A percentile compares a stretch with the other conserved stretches of the same genome.
Evolutionary conservation across 1,140 invertebrate species (phyloP).

Genomic region (Heliothis virescens): DNA sequence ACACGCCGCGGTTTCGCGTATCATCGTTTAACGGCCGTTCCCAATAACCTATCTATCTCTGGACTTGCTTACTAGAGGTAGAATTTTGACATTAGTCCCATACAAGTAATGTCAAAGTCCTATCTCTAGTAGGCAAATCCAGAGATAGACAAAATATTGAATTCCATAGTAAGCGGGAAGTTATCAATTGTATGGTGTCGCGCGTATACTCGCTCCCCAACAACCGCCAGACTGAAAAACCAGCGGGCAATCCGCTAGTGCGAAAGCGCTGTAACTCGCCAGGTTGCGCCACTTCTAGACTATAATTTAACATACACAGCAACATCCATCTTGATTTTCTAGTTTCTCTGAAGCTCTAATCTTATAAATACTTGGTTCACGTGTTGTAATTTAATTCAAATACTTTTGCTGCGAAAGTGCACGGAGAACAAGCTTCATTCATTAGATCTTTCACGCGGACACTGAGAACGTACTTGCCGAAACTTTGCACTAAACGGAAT

Average conservation of each 20-base stretch:
- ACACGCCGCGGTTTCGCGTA: too few species aligned
- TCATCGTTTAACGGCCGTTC: too few species aligned
- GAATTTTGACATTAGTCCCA: too few species aligned
- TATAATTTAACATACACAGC: background rate
- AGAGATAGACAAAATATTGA: too few species aligned
- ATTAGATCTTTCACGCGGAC: conserved; percentile 46
- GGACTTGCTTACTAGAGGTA: too few species aligned
- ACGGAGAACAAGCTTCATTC: conserved; percentile 53
- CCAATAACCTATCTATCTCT: too few species aligned
- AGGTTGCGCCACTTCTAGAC: background rate
- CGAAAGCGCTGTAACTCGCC: background rate
- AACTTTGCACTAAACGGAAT: conserved; percentile 30
- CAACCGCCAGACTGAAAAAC: background rate
- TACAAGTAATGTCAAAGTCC: too few species aligned
- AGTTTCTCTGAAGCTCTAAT: conserved; percentile 41
- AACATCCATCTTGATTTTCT: background rate
- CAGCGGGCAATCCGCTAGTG: background rate
- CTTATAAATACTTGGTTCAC: conserved; percentile 41
- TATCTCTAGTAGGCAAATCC: too few species aligned
- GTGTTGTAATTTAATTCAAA: conserved; percentile 46
- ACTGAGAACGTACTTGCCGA: conserved; percentile 31
- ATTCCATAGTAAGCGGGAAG: too few species aligned
- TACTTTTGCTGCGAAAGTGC: conserved; percentile 23
- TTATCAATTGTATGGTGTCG: too few species aligned
- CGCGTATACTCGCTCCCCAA: background rate